phyloP scores from a whole-genome alignment of 2,113 vertebrate genomes.

The Spermophilus dauricus region DNA sequence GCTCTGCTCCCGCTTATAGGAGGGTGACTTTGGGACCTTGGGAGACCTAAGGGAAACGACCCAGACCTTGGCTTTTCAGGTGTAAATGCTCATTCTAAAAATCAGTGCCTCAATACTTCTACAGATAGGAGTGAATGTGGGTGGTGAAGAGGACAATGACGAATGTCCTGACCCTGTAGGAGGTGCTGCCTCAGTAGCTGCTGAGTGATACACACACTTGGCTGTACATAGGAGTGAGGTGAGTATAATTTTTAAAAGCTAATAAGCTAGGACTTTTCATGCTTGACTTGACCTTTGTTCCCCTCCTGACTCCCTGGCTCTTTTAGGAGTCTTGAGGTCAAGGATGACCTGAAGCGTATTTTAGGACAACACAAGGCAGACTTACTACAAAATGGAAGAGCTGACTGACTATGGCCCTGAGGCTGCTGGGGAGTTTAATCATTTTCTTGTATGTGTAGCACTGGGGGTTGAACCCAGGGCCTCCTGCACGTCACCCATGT shows the following conservation, averaged over 20 bases:
- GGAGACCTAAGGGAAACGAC: fast-evolving
- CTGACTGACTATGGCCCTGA: not conserved
- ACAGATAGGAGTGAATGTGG: not conserved
- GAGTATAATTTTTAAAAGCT: not conserved
- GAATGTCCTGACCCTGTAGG: not conserved
- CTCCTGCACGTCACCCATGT: not conserved
- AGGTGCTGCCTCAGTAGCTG: not conserved
- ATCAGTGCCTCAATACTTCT: not conserved
- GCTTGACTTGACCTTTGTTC: not conserved
- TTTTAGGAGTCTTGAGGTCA: not conserved
- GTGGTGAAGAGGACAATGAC: not conserved
- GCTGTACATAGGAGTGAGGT: too few relatives aligned
- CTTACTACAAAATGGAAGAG: not conserved
- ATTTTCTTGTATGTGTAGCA: not conserved
- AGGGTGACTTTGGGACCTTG: too few relatives aligned
- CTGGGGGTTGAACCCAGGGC: not conserved
- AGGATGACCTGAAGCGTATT: not conserved
- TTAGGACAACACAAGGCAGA: not conserved
- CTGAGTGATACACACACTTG: not conserved
- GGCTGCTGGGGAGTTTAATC: not conserved
- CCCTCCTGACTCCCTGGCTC: not conserved
- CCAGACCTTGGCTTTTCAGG: not conserved
- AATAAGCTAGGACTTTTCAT: not conserved
- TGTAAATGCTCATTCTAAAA: not conserved
- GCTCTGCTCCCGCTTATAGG: not conserved